These are phyloP conservation scores for Vanessa tameamea DNA, from an alignment of 1,140 invertebrate species.

Conservation along the genomic window DNA sequence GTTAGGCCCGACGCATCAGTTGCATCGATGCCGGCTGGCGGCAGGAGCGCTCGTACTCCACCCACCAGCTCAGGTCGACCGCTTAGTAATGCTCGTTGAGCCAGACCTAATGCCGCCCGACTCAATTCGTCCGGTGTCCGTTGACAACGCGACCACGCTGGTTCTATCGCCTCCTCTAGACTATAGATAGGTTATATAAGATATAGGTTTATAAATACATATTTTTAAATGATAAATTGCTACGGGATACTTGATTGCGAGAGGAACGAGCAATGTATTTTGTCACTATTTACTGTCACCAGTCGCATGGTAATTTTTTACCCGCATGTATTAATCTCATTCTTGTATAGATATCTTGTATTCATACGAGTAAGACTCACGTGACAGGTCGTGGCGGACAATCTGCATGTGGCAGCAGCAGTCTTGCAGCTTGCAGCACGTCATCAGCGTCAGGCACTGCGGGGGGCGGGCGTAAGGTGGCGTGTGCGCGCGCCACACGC, in stretches of 20 bases:
- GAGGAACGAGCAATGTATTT: too few relatives aligned
- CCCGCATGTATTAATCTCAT: too few relatives aligned
- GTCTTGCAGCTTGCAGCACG: slow-evolving; percentile 91
- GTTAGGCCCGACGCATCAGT: slow-evolving; percentile 90
- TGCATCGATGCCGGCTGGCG: slow-evolving; percentile 87
- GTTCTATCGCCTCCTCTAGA: slow-evolving; percentile 68
- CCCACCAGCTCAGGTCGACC: slow-evolving; percentile 89
- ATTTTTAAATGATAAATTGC: neutral
- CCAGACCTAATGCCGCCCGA: slow-evolving; percentile 86
- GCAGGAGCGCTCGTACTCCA: slow-evolving; percentile 88
- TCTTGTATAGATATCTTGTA: too few relatives aligned
- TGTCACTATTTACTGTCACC: too few relatives aligned
- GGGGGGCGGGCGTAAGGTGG: slow-evolving; percentile 89
- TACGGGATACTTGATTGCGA: too few relatives aligned
- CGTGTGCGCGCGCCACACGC: slow-evolving; percentile 89
- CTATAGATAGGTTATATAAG: too few relatives aligned
- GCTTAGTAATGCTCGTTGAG: slow-evolving; percentile 89
- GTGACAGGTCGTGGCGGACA: slow-evolving; percentile 89
- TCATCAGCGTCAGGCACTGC: slow-evolving; percentile 91
- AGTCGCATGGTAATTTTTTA: too few relatives aligned
- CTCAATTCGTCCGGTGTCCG: slow-evolving; percentile 58
- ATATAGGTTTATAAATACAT: neutral
- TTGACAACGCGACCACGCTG: slow-evolving; percentile 62
- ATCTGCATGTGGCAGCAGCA: slow-evolving; percentile 93
- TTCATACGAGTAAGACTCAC: slow-evolving; percentile 42